Conservation (phyloP, 2,888 invertebrate species). For the Gymnosoma rotundatum region DNA sequence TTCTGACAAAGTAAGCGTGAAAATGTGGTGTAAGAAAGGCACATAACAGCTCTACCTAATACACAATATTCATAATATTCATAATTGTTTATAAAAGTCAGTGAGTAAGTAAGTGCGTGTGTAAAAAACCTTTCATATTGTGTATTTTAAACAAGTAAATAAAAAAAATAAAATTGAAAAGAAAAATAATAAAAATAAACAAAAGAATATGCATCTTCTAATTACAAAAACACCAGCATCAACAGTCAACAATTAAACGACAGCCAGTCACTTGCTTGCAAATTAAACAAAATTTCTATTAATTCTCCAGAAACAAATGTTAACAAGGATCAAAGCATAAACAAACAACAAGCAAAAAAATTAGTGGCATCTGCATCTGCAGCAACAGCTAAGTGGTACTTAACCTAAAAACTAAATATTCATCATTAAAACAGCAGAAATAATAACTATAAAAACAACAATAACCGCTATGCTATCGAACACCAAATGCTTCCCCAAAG, state of each 20-base stretch:
- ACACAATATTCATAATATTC: background rate
- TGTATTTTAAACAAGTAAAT: conserved; percentile 17
- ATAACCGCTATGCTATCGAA: conserved; percentile 6
- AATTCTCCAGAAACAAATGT: background rate
- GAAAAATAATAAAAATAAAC: no score
- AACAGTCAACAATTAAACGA: background rate
- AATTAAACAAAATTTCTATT: conserved; percentile 47
- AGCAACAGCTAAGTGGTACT: conserved; percentile 54
- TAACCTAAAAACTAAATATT: conserved; percentile 60
- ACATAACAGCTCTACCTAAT: background rate
- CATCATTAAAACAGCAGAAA: conserved; percentile 26
- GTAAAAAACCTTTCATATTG: background rate
- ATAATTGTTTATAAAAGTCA: background rate
- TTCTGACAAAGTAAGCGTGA: conserved; percentile 59
- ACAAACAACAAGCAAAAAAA: background rate
- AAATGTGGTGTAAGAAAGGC: conserved; percentile 62
- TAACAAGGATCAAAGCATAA: conserved; percentile 9
- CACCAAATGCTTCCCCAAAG: conserved; percentile 34
- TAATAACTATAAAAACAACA: conserved; percentile 24
- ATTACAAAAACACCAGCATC: conserved; percentile 21
- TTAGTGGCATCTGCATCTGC: conserved; percentile 53
- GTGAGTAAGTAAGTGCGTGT: conserved; percentile 1
- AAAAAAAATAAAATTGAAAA: conserved; percentile 10
- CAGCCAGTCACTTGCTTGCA: conserved; percentile 7
- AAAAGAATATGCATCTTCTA: background rate